These are phyloP conservation scores for Callaeas wilsoni DNA, from an alignment of 2,113 vertebrate genomes.

Conservation along the genomic window DNA sequence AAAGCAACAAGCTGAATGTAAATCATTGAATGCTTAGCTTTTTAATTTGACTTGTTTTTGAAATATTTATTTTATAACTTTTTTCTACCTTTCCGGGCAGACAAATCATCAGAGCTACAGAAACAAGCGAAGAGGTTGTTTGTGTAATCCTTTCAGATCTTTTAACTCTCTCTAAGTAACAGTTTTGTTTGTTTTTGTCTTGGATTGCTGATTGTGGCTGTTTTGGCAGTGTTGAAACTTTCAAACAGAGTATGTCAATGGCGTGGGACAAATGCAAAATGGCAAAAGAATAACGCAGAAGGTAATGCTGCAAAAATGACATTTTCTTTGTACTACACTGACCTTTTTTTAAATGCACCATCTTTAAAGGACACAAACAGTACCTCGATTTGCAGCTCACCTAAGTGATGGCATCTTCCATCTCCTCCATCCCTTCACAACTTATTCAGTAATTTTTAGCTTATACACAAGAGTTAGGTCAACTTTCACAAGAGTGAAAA, in stretches of 20 bases:
- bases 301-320: not conserved
- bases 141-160: not conserved
- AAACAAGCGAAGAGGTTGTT: not conserved
- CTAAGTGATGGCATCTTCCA: not conserved
- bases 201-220: not conserved
- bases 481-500: not conserved
- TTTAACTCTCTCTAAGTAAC: not conserved
- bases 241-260: not conserved
- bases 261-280: not conserved
- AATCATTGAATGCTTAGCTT: not conserved
- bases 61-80: not conserved
- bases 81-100: not conserved
- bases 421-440: not conserved
- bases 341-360: not conserved
- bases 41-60: not conserved
- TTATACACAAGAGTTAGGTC: not conserved
- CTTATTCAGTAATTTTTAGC: not conserved
- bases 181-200: not conserved
- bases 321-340: not conserved
- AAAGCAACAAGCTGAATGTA: not conserved
- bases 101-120: not conserved
- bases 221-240: not conserved
- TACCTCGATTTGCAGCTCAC: not conserved
- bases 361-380: not conserved
- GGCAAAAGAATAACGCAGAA: not conserved